Evolutionary conservation across 2,797 vertebrate species (phyloP).

Genomic region (Molossus molossus): DNA sequence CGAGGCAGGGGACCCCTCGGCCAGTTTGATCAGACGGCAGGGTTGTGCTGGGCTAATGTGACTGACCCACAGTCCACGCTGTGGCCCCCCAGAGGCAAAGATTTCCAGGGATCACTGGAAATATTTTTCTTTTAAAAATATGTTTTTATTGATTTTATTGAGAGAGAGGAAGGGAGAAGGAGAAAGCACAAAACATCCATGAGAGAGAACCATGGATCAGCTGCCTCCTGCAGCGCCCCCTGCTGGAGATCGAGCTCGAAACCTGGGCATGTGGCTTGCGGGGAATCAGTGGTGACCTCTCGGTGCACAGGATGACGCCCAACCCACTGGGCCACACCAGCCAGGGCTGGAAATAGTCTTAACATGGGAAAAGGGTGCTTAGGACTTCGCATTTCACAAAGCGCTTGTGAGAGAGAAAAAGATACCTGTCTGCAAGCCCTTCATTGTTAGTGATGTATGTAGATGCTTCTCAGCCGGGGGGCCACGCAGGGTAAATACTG

Average conservation of each 20-base stretch:
- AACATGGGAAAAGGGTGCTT: neutral
- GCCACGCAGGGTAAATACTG: fast-evolving
- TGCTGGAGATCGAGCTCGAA: no score
- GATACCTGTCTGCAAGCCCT: neutral
- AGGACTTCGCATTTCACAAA: neutral
- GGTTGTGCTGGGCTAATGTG: fast-evolving
- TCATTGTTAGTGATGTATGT: fast-evolving
- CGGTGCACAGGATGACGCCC: no score
- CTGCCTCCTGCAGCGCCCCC: no score
- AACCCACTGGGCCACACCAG: no score
- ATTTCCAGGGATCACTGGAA: neutral
- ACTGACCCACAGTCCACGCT: fast-evolving
- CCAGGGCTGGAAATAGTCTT: neutral
- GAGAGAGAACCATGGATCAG: no score
- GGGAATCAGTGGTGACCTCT: no score
- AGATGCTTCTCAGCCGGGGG: neutral
- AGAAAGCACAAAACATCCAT: no score
- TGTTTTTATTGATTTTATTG: no score
- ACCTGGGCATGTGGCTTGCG: no score
- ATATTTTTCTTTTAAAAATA: neutral
- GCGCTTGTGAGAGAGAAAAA: neutral
- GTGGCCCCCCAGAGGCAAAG: neutral
- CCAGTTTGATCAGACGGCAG: neutral
- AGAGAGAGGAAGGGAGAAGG: no score
- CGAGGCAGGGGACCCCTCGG: neutral